Conservation (phyloP, 2,113 vertebrate species). For the Stigmatopora nigra region DNA sequence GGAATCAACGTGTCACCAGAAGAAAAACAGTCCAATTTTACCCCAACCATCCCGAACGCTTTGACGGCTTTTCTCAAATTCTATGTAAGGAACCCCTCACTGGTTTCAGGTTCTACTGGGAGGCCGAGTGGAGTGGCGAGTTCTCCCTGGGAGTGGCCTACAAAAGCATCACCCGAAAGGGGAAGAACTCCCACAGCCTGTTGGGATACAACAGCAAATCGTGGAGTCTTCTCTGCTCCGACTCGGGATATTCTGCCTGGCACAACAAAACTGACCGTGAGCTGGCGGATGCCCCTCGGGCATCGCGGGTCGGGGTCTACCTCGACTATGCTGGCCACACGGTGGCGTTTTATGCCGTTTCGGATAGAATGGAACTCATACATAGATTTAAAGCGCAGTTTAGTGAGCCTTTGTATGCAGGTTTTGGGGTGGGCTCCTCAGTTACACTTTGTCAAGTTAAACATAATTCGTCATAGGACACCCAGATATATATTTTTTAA, state of each 20-base stretch:
- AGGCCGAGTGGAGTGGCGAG: slow-evolving; percentile 72
- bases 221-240: slow-evolving; percentile 85
- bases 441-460: slow-evolving; percentile 65
- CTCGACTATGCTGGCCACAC: slow-evolving; percentile 72
- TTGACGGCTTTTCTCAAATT: slow-evolving; percentile 82
- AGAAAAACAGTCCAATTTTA: slow-evolving; percentile 57
- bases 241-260: slow-evolving; percentile 80
- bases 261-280: slow-evolving; percentile 72
- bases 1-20: slow-evolving; percentile 56
- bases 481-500: no score
- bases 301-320: slow-evolving; percentile 74
- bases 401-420: slow-evolving; percentile 73
- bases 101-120: slow-evolving; percentile 84
- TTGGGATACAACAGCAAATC: slow-evolving; percentile 81
- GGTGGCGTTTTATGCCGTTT: slow-evolving; percentile 80
- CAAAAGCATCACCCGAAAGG: slow-evolving; percentile 66
- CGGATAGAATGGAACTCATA: slow-evolving; percentile 69
- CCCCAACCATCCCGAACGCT: slow-evolving; percentile 69
- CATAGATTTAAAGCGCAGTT: slow-evolving; percentile 78
- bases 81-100: slow-evolving; percentile 74
- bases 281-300: slow-evolving; percentile 53
- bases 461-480: slow-evolving; percentile 34
- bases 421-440: slow-evolving; percentile 84
- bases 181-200: slow-evolving; percentile 75
- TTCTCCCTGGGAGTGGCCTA: slow-evolving; percentile 83